These are phyloP conservation scores for Protosalanx chinensis DNA, from an alignment of 2,797 vertebrate species.

Conservation along the genomic window DNA sequence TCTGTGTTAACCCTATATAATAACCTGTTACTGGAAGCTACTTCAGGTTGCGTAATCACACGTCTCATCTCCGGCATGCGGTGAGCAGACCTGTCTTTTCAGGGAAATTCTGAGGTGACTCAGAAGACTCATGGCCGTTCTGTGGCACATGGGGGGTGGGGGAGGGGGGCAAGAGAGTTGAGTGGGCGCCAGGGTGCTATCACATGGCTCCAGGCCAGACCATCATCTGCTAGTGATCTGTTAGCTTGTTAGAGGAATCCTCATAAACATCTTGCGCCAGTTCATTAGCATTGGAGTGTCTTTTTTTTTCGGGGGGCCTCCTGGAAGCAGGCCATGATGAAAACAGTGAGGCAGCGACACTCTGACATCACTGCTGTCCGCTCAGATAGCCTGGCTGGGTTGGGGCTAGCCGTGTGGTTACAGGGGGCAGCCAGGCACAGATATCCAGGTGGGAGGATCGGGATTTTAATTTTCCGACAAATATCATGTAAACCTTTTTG, in stretches of 20 bases:
- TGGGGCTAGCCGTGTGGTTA: neutral
- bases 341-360: slow-evolving; percentile 64
- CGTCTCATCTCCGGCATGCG: no score
- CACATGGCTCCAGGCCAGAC: slow-evolving; percentile 15
- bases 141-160: neutral
- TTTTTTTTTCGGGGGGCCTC: slow-evolving; percentile 49
- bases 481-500: neutral
- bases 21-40: no score
- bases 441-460: slow-evolving; percentile 1
- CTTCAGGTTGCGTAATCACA: no score
- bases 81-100: no score
- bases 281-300: slow-evolving; percentile 67
- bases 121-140: neutral
- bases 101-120: no score
- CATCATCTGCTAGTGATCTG: slow-evolving; percentile 71
- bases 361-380: slow-evolving; percentile 42
- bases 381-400: slow-evolving; percentile 41
- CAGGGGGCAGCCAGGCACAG: neutral
- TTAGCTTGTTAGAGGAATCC: slow-evolving; percentile 65
- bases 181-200: neutral
- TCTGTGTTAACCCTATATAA: no score
- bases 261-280: slow-evolving; percentile 78
- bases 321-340: slow-evolving; percentile 68
- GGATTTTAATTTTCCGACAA: neutral
- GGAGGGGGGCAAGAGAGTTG: neutral